Percentiles rank a stretch among this genome's conserved stretches.
These are phyloP conservation scores for Lasioglossum baleicum DNA, from an alignment of 1,140 invertebrate species.

Conservation along the genomic window DNA sequence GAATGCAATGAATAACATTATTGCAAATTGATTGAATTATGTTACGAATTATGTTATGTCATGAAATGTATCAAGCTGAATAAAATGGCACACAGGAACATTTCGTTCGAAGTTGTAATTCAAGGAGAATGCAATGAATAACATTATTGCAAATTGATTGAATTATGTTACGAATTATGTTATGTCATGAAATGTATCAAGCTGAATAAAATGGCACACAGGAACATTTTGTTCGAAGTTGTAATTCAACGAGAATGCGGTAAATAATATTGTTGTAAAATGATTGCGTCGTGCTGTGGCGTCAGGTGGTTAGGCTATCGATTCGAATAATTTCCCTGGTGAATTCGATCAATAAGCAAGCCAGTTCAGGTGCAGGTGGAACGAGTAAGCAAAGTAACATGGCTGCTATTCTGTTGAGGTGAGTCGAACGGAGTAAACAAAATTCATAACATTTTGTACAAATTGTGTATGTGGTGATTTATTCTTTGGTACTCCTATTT, in stretches of 20 bases:
- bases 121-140: background rate
- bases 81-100: background rate
- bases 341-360: conserved; percentile 72
- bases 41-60: too few species aligned
- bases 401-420: conserved; percentile 73
- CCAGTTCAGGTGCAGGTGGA: conserved; percentile 54
- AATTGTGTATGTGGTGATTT: background rate
- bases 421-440: conserved; percentile 48
- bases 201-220: too few species aligned
- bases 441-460: background rate
- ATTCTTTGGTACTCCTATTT: background rate
- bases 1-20: too few species aligned
- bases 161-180: too few species aligned
- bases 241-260: too few species aligned
- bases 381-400: conserved; percentile 61
- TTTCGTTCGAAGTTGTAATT: too few species aligned
- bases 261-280: background rate
- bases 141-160: too few species aligned
- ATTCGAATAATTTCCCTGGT: conserved; percentile 37
- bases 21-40: too few species aligned
- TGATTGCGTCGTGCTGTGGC: background rate
- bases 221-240: too few species aligned
- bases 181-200: too few species aligned
- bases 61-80: background rate
- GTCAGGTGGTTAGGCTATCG: conserved; percentile 43